Evolutionary conservation across 1,140 invertebrate species (phyloP), one percentile per base, ranked within the genome.

Genomic region (Cephus cinctus): DNA sequence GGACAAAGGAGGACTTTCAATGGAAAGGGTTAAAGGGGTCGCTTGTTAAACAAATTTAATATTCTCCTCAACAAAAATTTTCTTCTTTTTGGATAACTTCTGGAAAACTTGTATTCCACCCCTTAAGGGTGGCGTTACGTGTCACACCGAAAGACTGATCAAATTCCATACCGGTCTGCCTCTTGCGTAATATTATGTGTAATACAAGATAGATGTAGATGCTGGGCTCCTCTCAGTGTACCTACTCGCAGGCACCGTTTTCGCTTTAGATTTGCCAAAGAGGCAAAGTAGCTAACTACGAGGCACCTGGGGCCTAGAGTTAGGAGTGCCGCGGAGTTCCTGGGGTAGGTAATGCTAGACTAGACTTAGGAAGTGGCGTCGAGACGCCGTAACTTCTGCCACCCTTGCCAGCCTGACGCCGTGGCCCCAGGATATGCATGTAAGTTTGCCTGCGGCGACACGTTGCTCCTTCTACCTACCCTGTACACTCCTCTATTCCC

Each of bases 1-100:
- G n/a, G n/a, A n/a, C n/a, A n/a, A n/a, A n/a, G n/a, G n/a, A n/a
- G n/a, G n/a, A n/a, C n/a, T n/a, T n/a, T n/a, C n/a, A n/a, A n/a
- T n/a, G n/a, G n/a, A n/a, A n/a, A n/a, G n/a, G n/a, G n/a, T n/a
- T n/a, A n/a, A n/a, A n/a, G 54, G 54, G 51, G 52, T 54, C 55
- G 62, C 59, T 65, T 62, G 59, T 67, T 68, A 62, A 74, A 68
- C 62, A 74, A 74, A 74, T 74, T 67, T 67, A 65, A 69, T 69
- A 68, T 68, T 66, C 57, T 50, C 32, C 46, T 48, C 40, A 27
- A 14, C 46, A 5, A 38, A n/a, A 41, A n/a, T n/a, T n/a, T n/a
- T n/a, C n/a, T n/a, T n/a, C n/a, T n/a, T n/a, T n/a, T n/a, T n/a
- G n/a, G n/a, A n/a, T n/a, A n/a, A n/a, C n/a, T n/a, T n/a, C n/a